These are phyloP conservation scores for Tiliacea aurago DNA, from an alignment of 2,888 invertebrate genomes.

Conservation along the genomic window DNA sequence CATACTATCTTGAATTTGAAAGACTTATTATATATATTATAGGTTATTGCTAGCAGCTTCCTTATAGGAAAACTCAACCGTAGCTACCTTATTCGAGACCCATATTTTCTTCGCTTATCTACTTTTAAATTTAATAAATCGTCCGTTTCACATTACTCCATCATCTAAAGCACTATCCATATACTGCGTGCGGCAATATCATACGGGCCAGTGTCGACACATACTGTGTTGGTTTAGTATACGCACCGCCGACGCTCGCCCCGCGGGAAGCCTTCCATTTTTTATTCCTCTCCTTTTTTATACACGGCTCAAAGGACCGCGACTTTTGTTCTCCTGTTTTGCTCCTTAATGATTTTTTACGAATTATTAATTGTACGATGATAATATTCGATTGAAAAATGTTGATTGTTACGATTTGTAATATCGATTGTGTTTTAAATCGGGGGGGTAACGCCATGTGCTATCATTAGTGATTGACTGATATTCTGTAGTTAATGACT, in stretches of 20 bases:
- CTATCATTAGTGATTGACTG: slow-evolving; percentile 63
- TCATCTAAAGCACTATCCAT: slow-evolving; percentile 53
- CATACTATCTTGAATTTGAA: background rate
- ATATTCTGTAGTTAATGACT: slow-evolving; percentile 61
- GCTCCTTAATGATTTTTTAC: slow-evolving; percentile 89
- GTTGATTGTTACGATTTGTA: slow-evolving; percentile 82
- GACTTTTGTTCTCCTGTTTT: slow-evolving; percentile 89
- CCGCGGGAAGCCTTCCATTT: slow-evolving; percentile 81
- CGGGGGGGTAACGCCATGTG: slow-evolving; percentile 70
- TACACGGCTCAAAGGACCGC: slow-evolving; percentile 87
- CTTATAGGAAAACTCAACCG: background rate
- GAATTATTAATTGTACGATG: slow-evolving; percentile 89
- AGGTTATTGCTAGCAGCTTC: slow-evolving; percentile 7
- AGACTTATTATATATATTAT: no score
- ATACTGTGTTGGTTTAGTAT: slow-evolving; percentile 86
- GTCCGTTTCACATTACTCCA: slow-evolving; percentile 41
- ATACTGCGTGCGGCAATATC: slow-evolving; percentile 69
- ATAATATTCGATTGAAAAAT: slow-evolving; percentile 88
- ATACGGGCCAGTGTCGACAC: slow-evolving; percentile 81
- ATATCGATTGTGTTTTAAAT: slow-evolving; percentile 69
- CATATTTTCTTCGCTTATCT: slow-evolving; percentile 8
- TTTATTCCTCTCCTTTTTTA: slow-evolving; percentile 78
- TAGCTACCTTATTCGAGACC: background rate
- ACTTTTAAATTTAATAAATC: slow-evolving; percentile 40
- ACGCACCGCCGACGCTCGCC: slow-evolving; percentile 74